Evolutionary conservation across 2,113 vertebrate genomes (phyloP).

Genomic region (Neolamprologus brichardi): DNA sequence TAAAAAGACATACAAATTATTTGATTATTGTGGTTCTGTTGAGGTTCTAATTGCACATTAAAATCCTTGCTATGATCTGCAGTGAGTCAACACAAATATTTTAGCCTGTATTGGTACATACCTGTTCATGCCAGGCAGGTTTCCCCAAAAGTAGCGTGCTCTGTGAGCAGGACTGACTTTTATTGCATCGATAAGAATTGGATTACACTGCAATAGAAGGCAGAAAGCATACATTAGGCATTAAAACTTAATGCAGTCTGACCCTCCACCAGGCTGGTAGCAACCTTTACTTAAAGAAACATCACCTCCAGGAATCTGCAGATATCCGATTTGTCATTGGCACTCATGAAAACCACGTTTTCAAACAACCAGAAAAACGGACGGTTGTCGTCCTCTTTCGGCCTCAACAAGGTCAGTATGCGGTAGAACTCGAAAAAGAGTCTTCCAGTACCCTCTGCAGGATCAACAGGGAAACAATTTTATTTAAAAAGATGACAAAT

Average conservation of each 20-base stretch:
- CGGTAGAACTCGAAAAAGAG: constrained; percentile 96
- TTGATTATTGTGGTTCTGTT: not conserved
- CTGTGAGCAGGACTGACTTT: constrained; percentile 89
- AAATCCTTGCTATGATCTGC: not conserved
- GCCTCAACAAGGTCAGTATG: constrained; percentile 82
- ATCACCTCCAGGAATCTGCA: constrained; percentile 89
- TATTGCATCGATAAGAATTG: constrained; percentile 86
- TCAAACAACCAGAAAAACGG: constrained; percentile 98
- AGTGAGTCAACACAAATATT: not conserved
- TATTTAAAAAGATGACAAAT: not conserved
- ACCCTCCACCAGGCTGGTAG: too few relatives aligned
- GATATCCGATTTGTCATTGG: constrained; percentile 87
- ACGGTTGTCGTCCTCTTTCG: constrained; percentile 80
- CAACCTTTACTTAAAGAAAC: not conserved
- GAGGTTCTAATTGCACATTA: not conserved
- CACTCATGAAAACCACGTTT: constrained; percentile 91
- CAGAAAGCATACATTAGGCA: not conserved
- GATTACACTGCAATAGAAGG: constrained; percentile 81
- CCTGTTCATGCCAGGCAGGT: constrained; percentile 96
- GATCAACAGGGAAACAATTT: not conserved
- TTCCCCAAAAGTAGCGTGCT: constrained; percentile 95
- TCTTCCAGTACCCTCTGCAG: constrained; percentile 85
- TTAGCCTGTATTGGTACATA: constrained; percentile 19
- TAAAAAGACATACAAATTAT: not conserved
- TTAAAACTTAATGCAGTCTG: not conserved